Base-by-base conservation (phyloP, 2,797 vertebrate species). In the Sus cebifrons region DNA sequence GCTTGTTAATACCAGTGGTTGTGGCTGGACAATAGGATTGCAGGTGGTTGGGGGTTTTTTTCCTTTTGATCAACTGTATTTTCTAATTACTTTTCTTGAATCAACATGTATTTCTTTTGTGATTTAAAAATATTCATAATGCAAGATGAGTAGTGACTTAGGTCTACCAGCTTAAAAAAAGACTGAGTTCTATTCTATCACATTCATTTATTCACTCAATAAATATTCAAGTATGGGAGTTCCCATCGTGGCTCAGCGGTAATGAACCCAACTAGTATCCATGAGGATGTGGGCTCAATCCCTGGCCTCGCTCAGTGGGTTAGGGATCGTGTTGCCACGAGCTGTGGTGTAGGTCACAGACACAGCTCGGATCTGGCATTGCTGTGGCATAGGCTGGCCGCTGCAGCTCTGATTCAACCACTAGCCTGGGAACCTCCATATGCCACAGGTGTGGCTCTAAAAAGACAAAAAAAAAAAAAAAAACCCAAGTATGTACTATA, bases 81-180 rank as follows among this genome's bases (percentile, higher is more conserved):
- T 95, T 91, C 60, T 70, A 68, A 71, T 83, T 83, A 52, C 29
- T 62, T 95, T 86, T 83, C 74, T 89, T 29, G 70, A 81, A 58
- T 71, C 6, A 8, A 67, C 4, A 27, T 75, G n/a, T 60, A 74
- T 94, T 86, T 87, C 17, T 90, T 91, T 89, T 78, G 29, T 67
- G 36, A 77, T 84, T 91, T 71, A 65, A 44, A 95, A 78, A 60
- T 54, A 67, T 74, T 87, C 89, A 60, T 64, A 44, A 71, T 58
- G 10, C 20, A 71, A 44, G 62, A 44, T 71, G 29, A 89, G 36
- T 14, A 29, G 14, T 27, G 54, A 60, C 49, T 54, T 67, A 52
- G 14, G 11, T 78, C 14, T 23, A 40, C 52, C 25, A 40, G 36
- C 36, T 58, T 65, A 7, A 15, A 65, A 27, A 56, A 70, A 62